Base-by-base conservation (phyloP, 2,113 vertebrate species). In the Pithys albifrons region DNA sequence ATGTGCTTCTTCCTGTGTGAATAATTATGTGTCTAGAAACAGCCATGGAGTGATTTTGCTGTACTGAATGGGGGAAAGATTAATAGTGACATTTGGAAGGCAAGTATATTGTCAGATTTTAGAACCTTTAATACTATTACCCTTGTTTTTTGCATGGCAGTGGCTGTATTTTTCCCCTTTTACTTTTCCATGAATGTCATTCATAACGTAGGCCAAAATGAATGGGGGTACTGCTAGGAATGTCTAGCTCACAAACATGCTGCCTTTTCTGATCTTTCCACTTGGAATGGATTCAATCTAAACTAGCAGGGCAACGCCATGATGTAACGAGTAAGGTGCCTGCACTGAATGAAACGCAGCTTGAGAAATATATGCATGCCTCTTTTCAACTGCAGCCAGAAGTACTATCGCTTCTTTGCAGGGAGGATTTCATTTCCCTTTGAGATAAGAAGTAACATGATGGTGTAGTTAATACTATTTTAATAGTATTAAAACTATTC, bases 61-160 rank as follows among this genome's bases (percentile, higher is more conserved):
- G 98, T 99, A 98, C 98, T 98, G 98, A 98, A 98, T 98, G 98
- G 99, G 98, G 99, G 99, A 98, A 99, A 99, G 98, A 99, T 99
- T 99, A 99, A 99, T 99, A 99, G 99, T 99, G 99, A 99, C 98
- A 98, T 99, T 98, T 99, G 99, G 99, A 99, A 99, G 99, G 99
- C 99, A 99, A 99, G 99, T 99, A 99, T 99, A 97, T 97, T 98
- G 97, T 98, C 96, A 98, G 97, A 97, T 97, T 97, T 96, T 84
- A 97, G 97, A 96, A 93, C 83, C 78, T 97, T 96, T 96, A 65
- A 93, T 96, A 57, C 82, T 97, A 27, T 95, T 95, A 94, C 89
- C 89, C 61, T 97, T 96, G 89, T 35, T 97, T 96, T 97, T 95
- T 98, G 98, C 98, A 98, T 98, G 98, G 98, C 98, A 94, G 90